Conservation (phyloP, 2,113 vertebrate species). For the Sorex fumeus region DNA sequence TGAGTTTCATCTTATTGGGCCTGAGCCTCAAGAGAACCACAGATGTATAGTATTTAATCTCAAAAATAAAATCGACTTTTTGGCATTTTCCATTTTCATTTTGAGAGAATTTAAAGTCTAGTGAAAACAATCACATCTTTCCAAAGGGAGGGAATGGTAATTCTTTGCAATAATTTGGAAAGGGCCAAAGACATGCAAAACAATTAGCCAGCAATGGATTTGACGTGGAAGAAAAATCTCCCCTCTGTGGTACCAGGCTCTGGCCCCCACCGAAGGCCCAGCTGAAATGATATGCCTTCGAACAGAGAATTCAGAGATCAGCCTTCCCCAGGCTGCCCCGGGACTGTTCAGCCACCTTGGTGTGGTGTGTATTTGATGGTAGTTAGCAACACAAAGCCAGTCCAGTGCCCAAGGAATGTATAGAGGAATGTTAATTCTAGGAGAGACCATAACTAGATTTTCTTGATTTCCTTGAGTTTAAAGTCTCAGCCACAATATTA, state of each 20-base stretch:
- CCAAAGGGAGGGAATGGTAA: not conserved
- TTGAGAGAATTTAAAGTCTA: not conserved
- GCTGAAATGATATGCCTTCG: constrained; percentile 39
- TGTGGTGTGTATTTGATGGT: not conserved
- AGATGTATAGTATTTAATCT: not conserved
- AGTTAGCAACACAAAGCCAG: constrained; percentile 66
- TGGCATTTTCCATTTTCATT: constrained; percentile 49
- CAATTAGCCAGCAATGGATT: not conserved
- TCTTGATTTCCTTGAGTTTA: constrained; percentile 83
- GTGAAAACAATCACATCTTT: constrained; percentile 1
- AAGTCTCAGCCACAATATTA: constrained; percentile 81
- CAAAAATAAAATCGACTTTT: constrained; percentile 19
- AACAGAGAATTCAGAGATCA: not conserved
- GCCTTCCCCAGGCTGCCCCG: not conserved
- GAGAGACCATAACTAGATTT: constrained; percentile 82
- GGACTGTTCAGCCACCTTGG: not conserved
- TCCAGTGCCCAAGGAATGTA: constrained; percentile 68
- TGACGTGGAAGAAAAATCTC: not conserved
- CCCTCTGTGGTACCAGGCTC: not conserved
- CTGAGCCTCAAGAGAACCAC: not conserved
- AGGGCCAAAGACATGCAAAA: not conserved
- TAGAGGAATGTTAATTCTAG: constrained; percentile 83
- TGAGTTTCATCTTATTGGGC: not conserved
- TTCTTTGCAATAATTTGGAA: constrained; percentile 15
- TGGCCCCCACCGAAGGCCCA: not conserved